A percentile compares a stretch with the other conserved stretches of the same genome.
These are phyloP conservation scores for Reinhardtius hippoglossoides DNA, from an alignment of 2,113 vertebrate genomes.

Conservation along the genomic window DNA sequence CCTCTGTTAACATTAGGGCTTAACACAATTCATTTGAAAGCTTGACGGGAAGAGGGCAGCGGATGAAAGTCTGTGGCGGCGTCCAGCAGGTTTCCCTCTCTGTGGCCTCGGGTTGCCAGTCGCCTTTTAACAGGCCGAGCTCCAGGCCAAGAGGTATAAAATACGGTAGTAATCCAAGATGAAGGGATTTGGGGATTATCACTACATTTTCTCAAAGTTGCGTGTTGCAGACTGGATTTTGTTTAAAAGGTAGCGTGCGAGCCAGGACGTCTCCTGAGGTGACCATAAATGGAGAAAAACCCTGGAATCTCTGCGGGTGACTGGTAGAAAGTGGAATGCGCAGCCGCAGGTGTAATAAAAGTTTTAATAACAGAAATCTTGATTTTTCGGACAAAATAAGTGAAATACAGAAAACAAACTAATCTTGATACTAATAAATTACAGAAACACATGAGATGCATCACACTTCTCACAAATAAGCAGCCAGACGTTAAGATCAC, in stretches of 20 bases:
- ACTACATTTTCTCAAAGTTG: conserved; percentile 48
- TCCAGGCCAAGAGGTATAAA: conserved; percentile 64
- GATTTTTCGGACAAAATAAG: conserved; percentile 61
- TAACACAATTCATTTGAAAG: conserved; percentile 30
- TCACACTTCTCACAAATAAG: conserved; percentile 73
- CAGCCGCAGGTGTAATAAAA: conserved; percentile 73
- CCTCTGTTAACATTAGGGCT: conserved; percentile 21
- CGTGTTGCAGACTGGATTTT: conserved; percentile 24
- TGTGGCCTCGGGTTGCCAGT: conserved; percentile 39
- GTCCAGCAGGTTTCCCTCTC: conserved; percentile 36
- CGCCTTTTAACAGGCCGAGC: conserved; percentile 29
- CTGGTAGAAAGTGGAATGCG: conserved; percentile 50
- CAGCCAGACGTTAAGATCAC: conserved; percentile 75
- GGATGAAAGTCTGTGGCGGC: conserved; percentile 51
- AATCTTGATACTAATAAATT: conserved; percentile 57
- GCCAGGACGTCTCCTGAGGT: conserved; percentile 21
- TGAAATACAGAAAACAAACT: conserved; percentile 55
- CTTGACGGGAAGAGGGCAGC: conserved; percentile 43
- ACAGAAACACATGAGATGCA: conserved; percentile 73
- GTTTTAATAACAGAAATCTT: conserved; percentile 75
- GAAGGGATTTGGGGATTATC: conserved; percentile 67
- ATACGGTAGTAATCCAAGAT: conserved; percentile 48
- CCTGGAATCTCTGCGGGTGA: conserved; percentile 3
- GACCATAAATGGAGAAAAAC: conserved; percentile 67
- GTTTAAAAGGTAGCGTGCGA: conserved; percentile 10